These are phyloP conservation scores for Cryptus armator DNA, from an alignment of 2,888 invertebrate species.

Conservation along the genomic window DNA sequence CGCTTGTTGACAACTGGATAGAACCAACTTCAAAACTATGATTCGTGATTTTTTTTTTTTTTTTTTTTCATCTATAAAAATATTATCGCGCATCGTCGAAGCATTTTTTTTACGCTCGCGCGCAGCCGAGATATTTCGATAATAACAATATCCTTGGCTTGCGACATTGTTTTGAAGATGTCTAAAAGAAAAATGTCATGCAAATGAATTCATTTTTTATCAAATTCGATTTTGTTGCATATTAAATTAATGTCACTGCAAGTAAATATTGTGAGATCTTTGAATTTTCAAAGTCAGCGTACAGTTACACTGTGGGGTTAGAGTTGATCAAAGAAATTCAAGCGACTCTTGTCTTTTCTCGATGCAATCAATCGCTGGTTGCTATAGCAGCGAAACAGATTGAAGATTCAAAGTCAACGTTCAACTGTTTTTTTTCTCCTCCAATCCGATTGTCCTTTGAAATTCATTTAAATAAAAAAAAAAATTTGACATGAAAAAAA, in stretches of 20 bases:
- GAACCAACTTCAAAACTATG: conserved; percentile 28
- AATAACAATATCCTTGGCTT: no score
- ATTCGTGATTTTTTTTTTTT: not conserved
- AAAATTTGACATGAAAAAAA: conserved; percentile 67
- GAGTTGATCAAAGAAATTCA: not conserved
- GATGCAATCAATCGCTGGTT: conserved; percentile 54
- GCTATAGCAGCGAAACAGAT: conserved; percentile 71
- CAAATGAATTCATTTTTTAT: no score
- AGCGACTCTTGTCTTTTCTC: conserved; percentile 20
- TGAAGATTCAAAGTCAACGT: conserved; percentile 59
- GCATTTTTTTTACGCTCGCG: not conserved
- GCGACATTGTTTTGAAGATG: no score
- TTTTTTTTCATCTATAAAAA: not conserved
- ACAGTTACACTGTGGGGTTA: not conserved
- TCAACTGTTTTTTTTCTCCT: conserved; percentile 62
- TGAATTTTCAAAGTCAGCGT: not conserved
- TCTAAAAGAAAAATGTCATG: no score
- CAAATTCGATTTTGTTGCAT: no score
- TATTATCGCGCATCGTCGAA: not conserved
- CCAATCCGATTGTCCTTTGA: conserved; percentile 60
- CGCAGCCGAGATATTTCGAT: no score
- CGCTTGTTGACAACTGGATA: conserved; percentile 27
- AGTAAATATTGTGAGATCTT: not conserved
- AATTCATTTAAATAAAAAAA: conserved; percentile 60
- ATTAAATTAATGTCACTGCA: no score